Evolutionary conservation across 1,140 invertebrate genomes (phyloP), one percentile per base, ranked within the genome.

Genomic region (Pachypeltis micranthus): DNA sequence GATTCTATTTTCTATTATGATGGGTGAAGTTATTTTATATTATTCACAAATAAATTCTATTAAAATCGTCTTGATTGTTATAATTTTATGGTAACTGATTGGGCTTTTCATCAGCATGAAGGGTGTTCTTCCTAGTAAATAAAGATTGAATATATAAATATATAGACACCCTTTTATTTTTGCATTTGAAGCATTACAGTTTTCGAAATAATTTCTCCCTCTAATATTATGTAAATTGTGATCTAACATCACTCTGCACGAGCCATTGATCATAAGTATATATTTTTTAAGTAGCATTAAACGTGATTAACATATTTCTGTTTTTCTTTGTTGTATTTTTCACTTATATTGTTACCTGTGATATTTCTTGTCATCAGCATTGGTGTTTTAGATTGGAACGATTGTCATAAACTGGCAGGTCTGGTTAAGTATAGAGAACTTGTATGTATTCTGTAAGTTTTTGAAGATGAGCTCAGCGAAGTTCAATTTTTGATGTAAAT

Each of bases 361-460:
- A 51, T 51, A 51, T 51, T 51, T 51, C 47, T 51, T 21, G 47
- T 51, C 47, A 21, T 51, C 47, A 51, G 47, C 19, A 21, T 51
- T 51, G n/a, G n/a, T n/a, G n/a, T n/a, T n/a, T n/a, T n/a, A n/a
- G n/a, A n/a, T n/a, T n/a, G n/a, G n/a, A n/a, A n/a, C n/a, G n/a
- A n/a, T n/a, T n/a, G n/a, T n/a, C n/a, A n/a, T n/a, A n/a, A n/a
- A n/a, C n/a, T n/a, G n/a, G n/a, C n/a, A n/a, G n/a, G n/a, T n/a
- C n/a, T n/a, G n/a, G n/a, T n/a, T n/a, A n/a, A n/a, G n/a, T n/a
- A n/a, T n/a, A n/a, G n/a, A n/a, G n/a, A n/a, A n/a, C n/a, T n/a
- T n/a, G n/a, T n/a, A n/a, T n/a, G n/a, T n/a, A n/a, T n/a, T n/a
- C n/a, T n/a, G n/a, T n/a, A n/a, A n/a, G n/a, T n/a, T n/a, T n/a